Base-by-base conservation (phyloP, 1,140 invertebrate species). In the Drosophila kanapiae region DNA sequence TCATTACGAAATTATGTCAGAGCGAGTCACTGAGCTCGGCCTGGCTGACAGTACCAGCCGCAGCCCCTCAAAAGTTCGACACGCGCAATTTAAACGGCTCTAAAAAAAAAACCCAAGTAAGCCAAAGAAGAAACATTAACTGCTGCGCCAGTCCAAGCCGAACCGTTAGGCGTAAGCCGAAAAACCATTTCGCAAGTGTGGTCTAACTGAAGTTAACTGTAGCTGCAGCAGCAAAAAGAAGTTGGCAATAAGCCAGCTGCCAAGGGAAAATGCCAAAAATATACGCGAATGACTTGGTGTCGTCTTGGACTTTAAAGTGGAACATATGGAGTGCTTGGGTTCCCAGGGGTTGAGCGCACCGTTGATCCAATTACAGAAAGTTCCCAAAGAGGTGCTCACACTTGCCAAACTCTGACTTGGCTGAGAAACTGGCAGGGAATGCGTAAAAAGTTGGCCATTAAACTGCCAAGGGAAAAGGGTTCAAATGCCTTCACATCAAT, bases 181-280 rank as follows among this genome's bases (percentile, higher is more conserved):
- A 76, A 77, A 76, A 48, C 63, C 71, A 75, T 76, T 76, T 76
- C 75, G 76, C 67, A 78, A 78, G 72, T 54, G 62, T 67, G 63
- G 42, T 57, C 35, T 65, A 54, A 77, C 42, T 53, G 62, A 77
- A 76, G 74, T 43, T 78, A 78, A 78, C 75, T 70, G 75, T 78
- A 70, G 64, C 65, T 69, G 65, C 45, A 48, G 33, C 35, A 38
- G 53, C 14, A 16, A 76, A 62, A 60, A 58, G 18, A 47, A 62
- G 67, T 72, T 60, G 68, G 56, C 68, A 69, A 64, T 49, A 78
- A 60, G 76, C 67, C 51, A 70, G 23, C 49, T 57, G 75, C 68
- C 54, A 43, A 60, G 75, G 65, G 58, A 69, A 75, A 42, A 57
- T 49, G 49, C 72, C 49, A 62, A 77, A 77, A 77, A 75, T 2